These are phyloP conservation scores for Halcyon badia DNA, from an alignment of 2,797 vertebrate genomes.

Conservation along the genomic window DNA sequence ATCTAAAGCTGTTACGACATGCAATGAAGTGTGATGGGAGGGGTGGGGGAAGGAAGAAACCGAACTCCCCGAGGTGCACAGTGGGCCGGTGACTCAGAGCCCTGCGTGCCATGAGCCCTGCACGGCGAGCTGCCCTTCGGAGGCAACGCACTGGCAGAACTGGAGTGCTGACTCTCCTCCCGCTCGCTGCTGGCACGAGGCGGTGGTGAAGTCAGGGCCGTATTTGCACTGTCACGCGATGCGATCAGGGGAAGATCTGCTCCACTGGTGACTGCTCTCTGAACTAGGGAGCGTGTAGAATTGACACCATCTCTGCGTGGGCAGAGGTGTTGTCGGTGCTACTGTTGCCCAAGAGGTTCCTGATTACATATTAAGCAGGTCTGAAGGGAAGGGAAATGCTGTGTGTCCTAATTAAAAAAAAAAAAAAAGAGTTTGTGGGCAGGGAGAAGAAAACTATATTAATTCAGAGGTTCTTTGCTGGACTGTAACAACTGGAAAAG, in stretches of 20 bases:
- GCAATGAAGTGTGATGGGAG: not conserved
- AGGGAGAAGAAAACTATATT: not conserved
- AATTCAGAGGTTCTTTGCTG: not conserved
- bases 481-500: not conserved
- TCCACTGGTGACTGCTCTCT: not conserved
- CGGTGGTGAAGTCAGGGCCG: not conserved
- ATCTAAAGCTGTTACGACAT: not conserved
- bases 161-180: not conserved
- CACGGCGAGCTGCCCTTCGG: not conserved
- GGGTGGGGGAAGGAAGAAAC: not conserved
- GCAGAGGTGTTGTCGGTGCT: not conserved
- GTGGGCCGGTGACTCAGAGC: conserved; percentile 12
- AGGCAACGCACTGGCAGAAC: not conserved
- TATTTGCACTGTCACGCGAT: not conserved
- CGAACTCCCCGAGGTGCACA: not conserved
- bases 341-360: not conserved
- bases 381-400: not conserved
- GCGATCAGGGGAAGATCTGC: not conserved
- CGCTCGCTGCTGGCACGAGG: not conserved
- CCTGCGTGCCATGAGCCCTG: not conserved
- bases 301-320: not conserved
- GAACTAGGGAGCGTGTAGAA: accelerated
- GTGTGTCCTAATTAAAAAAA: not conserved
- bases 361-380: not conserved
- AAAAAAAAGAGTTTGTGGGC: not conserved